Conservation (phyloP, 2,888 invertebrate genomes). For the Himalopsyche kuldschensis region DNA sequence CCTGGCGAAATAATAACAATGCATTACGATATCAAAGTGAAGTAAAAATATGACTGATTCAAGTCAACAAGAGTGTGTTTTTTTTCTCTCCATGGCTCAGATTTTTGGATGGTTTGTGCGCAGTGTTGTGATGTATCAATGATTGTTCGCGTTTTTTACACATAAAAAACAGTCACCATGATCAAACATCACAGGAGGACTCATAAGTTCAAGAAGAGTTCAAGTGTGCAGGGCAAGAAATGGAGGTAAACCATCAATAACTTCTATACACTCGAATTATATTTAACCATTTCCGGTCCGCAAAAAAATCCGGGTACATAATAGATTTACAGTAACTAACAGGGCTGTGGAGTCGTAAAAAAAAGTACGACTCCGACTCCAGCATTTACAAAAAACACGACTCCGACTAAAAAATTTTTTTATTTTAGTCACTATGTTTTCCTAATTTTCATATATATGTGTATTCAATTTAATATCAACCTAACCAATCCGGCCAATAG, state of each 20-base stretch:
- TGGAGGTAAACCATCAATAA: slow-evolving; percentile 49
- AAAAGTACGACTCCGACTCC: too few species aligned
- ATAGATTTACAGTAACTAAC: too few species aligned
- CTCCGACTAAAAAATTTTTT: too few species aligned
- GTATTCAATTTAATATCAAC: too few species aligned
- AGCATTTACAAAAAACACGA: too few species aligned
- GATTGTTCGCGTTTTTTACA: not conserved
- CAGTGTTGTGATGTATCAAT: not conserved
- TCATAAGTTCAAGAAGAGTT: slow-evolving; percentile 55
- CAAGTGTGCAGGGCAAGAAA: slow-evolving; percentile 54
- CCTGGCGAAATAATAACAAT: not conserved
- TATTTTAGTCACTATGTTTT: too few species aligned
- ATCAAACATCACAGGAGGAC: slow-evolving; percentile 61
- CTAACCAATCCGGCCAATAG: too few species aligned
- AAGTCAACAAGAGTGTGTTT: not conserved
- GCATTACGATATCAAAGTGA: not conserved
- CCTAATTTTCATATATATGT: too few species aligned
- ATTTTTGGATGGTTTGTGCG: not conserved
- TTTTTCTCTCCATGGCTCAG: not conserved
- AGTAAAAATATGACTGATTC: not conserved
- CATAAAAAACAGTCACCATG: slow-evolving; percentile 46
- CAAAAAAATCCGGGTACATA: too few species aligned
- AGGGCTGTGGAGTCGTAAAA: too few species aligned
- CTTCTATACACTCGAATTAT: not conserved
- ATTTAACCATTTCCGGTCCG: too few species aligned